Conservation (phyloP, 2,888 invertebrate species). For the Aspidiotus rigidus region DNA sequence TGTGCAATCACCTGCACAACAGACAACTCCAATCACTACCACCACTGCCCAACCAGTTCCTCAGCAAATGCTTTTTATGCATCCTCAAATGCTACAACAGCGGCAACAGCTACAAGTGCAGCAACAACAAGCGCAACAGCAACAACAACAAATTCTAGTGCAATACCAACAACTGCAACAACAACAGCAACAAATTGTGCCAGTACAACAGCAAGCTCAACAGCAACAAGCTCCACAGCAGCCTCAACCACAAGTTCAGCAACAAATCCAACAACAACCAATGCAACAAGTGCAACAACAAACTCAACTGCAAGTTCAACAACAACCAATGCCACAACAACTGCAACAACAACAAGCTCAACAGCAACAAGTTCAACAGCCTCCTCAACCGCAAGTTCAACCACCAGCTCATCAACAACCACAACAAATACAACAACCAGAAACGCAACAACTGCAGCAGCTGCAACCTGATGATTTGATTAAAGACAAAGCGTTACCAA, state of each 20-base stretch:
- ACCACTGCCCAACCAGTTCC: too few species aligned
- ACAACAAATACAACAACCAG: background rate
- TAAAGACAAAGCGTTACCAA: slow-evolving; percentile 40
- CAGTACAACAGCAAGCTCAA: background rate
- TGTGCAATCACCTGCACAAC: too few species aligned
- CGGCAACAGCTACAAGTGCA: too few species aligned
- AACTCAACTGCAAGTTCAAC: background rate
- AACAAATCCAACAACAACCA: background rate
- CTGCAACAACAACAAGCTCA: background rate
- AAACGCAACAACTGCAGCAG: background rate
- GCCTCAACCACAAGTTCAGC: background rate
- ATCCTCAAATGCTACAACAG: too few species aligned
- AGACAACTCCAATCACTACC: too few species aligned
- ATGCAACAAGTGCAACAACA: background rate
- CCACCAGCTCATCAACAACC: background rate
- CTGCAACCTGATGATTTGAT: slow-evolving; percentile 26
- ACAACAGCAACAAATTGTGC: slow-evolving; percentile 1
- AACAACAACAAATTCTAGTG: too few species aligned
- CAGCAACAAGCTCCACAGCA: background rate
- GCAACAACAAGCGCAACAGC: too few species aligned
- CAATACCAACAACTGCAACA: too few species aligned
- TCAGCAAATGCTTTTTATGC: too few species aligned
- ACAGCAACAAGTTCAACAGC: background rate
- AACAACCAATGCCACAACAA: background rate
- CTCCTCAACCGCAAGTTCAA: background rate